phyloP scores from a whole-genome alignment of 2,797 vertebrate genomes.

The Percopsis omiscomaycus region DNA sequence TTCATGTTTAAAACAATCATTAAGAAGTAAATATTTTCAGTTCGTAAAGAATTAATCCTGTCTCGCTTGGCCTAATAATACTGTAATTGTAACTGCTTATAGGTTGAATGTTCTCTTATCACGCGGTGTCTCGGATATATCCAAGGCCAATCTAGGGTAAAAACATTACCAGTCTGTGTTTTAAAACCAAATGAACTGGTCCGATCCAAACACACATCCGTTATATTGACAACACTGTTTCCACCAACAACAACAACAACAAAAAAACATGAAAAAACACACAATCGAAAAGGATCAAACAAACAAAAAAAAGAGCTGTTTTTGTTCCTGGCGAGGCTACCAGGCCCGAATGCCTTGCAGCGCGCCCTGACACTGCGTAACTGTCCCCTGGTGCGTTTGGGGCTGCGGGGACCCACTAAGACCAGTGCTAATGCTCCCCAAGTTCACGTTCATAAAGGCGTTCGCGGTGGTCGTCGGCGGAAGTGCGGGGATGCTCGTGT shows the following conservation, averaged over 20 bases:
- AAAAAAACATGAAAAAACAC: conserved; percentile 13
- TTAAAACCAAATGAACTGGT: neutral
- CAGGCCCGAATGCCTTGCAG: conserved; percentile 92
- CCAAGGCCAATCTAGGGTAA: too few species aligned
- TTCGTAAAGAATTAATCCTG: too few species aligned
- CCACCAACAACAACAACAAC: too few species aligned
- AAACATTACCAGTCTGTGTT: neutral
- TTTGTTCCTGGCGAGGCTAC: conserved; percentile 65
- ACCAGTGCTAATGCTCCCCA: conserved; percentile 75
- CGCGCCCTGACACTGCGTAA: conserved; percentile 85
- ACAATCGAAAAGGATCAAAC: conserved; percentile 23
- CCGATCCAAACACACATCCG: conserved; percentile 19
- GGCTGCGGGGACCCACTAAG: conserved; percentile 78
- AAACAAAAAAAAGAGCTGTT: neutral
- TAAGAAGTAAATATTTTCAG: neutral
- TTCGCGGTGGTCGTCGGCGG: conserved; percentile 72
- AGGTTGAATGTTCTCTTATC: too few species aligned
- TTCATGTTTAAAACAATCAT: conserved; percentile 38
- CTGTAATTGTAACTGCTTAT: neutral
- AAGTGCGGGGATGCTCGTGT: conserved; percentile 79
- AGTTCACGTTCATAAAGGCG: conserved; percentile 85
- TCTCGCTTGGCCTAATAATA: too few species aligned
- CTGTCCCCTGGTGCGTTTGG: conserved; percentile 77
- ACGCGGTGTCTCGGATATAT: too few species aligned
- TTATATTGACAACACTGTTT: conserved; percentile 24